These are phyloP conservation scores for Leptinotarsa tumamoca DNA, from an alignment of 2,888 invertebrate genomes.

Conservation along the genomic window DNA sequence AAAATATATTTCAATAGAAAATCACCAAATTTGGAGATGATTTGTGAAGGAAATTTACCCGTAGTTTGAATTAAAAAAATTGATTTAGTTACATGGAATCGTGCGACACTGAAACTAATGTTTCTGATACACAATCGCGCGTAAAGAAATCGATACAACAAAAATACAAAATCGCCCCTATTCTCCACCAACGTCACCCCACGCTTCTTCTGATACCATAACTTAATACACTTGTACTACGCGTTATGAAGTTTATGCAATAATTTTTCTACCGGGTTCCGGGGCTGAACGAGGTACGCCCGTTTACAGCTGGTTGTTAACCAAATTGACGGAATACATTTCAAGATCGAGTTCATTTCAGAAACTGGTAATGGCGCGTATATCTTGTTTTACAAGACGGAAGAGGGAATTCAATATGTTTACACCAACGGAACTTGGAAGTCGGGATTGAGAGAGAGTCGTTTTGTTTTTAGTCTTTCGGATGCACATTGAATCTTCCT, in stretches of 20 bases:
- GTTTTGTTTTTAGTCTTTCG: not conserved
- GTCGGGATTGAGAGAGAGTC: not conserved
- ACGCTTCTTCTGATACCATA: conserved; percentile 17
- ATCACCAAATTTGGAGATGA: no score
- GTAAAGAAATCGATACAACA: conserved; percentile 1
- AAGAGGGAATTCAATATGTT: not conserved
- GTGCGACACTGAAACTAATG: not conserved
- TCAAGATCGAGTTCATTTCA: conserved; percentile 4
- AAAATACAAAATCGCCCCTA: conserved; percentile 4
- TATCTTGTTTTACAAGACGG: not conserved
- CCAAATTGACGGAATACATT: conserved; percentile 19
- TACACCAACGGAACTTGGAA: not conserved
- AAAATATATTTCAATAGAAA: no score
- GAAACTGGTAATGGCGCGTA: conserved; percentile 5
- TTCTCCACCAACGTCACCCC: not conserved
- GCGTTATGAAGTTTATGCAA: conserved; percentile 8
- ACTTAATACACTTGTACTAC: conserved; percentile 1
- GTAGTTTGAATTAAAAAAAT: no score
- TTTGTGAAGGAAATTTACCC: no score
- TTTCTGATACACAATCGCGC: not conserved
- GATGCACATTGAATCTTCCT: not conserved
- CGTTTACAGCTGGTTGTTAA: conserved; percentile 22
- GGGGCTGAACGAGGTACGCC: conserved; percentile 18
- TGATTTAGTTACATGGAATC: not conserved
- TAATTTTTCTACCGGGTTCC: conserved; percentile 13